Percentiles rank a stretch among this genome's conserved stretches.
Evolutionary conservation across 2,888 invertebrate genomes (phyloP).

Genomic region (Drosophila peninsularis): DNA sequence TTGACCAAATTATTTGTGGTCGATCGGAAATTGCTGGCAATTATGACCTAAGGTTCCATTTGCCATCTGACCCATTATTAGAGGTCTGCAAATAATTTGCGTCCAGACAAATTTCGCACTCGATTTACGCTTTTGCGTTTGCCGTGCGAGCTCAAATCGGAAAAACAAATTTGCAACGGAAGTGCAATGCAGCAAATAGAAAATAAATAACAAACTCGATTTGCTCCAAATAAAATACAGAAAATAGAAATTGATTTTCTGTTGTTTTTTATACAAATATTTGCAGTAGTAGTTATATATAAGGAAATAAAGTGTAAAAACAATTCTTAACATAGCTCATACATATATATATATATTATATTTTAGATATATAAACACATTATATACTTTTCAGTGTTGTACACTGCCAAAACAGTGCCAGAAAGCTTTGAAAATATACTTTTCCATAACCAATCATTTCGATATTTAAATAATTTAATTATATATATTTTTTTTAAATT

Average conservation of each 20-base stretch:
- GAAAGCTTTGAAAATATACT: too few relatives aligned
- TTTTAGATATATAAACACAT: too few relatives aligned
- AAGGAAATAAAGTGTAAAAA: too few relatives aligned
- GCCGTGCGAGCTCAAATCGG: neutral
- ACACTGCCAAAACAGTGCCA: too few relatives aligned
- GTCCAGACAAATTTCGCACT: constrained; percentile 20
- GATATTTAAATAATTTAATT: too few relatives aligned
- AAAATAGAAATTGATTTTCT: constrained; percentile 9
- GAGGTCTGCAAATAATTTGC: constrained; percentile 30
- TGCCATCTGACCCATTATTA: neutral
- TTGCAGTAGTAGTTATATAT: neutral
- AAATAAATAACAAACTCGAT: constrained; percentile 4
- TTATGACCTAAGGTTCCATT: constrained; percentile 24
- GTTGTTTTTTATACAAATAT: neutral
- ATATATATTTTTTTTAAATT: too few relatives aligned
- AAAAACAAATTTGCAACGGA: constrained; percentile 6
- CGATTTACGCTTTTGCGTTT: constrained; percentile 24
- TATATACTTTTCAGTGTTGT: too few relatives aligned
- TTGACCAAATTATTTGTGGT: constrained; percentile 30
- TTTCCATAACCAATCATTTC: too few relatives aligned
- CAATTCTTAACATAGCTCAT: too few relatives aligned
- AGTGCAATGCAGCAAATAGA: constrained; percentile 7
- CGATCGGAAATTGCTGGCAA: constrained; percentile 34
- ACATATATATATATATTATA: too few relatives aligned
- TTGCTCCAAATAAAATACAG: neutral